A percentile compares a stretch with the other conserved stretches of the same genome.
These are phyloP conservation scores for Hirtodrosophila histrioides DNA, from an alignment of 2,888 invertebrate species.

Conservation along the genomic window DNA sequence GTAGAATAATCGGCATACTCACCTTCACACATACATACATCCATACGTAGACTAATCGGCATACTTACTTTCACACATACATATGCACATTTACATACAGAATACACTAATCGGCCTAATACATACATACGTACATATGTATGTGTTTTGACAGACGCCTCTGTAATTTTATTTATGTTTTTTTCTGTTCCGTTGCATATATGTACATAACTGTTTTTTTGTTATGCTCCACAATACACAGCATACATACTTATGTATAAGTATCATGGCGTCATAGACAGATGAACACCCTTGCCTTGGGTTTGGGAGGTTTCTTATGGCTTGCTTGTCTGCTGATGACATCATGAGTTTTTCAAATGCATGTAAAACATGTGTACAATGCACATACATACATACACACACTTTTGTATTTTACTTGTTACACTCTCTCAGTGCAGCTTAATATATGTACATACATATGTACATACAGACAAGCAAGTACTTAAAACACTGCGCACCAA, in stretches of 20 bases:
- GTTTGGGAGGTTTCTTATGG: conserved; percentile 1
- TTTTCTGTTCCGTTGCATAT: no score
- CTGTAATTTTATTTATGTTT: no score
- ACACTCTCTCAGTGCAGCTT: conserved; percentile 5
- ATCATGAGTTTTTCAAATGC: conserved; percentile 7
- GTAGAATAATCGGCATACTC: no score
- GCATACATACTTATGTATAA: no score
- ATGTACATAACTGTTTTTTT: no score
- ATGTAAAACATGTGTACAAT: conserved; percentile 1
- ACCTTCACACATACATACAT: background rate
- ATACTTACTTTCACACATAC: background rate
- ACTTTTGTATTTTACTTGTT: no score
- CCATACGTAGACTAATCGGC: background rate
- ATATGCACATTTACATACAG: background rate
- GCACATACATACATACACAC: background rate
- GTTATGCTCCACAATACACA: no score
- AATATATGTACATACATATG: background rate
- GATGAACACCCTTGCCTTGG: conserved; percentile 16
- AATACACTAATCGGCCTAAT: no score
- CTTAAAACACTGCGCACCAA: conserved; percentile 5
- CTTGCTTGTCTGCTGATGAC: conserved; percentile 6
- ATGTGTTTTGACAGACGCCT: no score
- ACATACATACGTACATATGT: no score
- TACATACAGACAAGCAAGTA: background rate
- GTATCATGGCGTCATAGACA: conserved; percentile 16